phyloP scores from a whole-genome alignment of 2,113 vertebrate genomes.

The Psittacula cyanocephala region DNA sequence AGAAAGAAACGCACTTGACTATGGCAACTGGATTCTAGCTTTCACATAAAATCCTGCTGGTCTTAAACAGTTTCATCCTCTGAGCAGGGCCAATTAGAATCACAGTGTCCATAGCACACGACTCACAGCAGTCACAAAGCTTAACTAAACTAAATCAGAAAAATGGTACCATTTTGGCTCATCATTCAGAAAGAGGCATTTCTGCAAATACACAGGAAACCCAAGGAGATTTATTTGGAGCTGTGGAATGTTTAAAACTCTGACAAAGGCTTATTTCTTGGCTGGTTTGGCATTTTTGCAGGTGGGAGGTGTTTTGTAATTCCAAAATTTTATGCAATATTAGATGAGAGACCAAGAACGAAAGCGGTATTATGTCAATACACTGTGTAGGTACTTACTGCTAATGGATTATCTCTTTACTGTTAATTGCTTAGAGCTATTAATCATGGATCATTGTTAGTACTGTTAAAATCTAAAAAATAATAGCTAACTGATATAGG shows the following conservation, averaged over 20 bases:
- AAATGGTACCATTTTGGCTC: background rate
- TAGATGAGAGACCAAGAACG: background rate
- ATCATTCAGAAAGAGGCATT: background rate
- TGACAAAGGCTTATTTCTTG: background rate
- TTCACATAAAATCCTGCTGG: background rate
- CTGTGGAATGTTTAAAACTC: background rate
- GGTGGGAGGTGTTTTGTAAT: background rate
- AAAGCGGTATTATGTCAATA: background rate
- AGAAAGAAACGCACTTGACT: background rate
- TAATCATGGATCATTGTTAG: background rate
- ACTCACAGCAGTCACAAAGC: background rate
- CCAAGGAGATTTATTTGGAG: background rate
- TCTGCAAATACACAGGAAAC: background rate
- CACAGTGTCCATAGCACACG: fast-evolving
- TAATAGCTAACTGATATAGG: background rate
- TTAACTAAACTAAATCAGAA: background rate
- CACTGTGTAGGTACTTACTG: fast-evolving
- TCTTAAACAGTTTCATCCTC: background rate
- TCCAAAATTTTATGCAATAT: background rate
- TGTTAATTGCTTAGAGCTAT: background rate
- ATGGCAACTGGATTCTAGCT: background rate
- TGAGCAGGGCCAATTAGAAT: background rate
- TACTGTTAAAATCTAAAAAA: background rate
- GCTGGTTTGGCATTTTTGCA: background rate
- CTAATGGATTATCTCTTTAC: background rate